Evolutionary conservation across 2,797 vertebrate species (phyloP), one percentile per base, ranked within the genome.

Genomic region (Sebastes paucispinis): DNA sequence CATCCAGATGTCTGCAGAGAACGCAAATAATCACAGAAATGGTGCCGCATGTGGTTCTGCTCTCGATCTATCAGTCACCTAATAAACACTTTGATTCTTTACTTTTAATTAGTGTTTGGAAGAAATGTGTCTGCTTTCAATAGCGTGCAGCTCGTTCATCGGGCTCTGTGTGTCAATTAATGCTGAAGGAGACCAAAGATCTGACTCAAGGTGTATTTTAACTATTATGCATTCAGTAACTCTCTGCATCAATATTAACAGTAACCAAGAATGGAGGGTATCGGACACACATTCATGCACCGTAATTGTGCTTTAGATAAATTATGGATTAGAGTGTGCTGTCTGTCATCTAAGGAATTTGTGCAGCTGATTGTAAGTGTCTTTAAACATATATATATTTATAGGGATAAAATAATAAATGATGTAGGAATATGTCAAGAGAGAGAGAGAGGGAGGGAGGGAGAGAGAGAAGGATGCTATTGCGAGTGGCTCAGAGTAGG

Each of bases 401-500:
- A 85, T 81, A 73, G 71, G 74, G 62, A 83, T 78, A 84, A 82
- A 88, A 88, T 77, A 91, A 80, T 85, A 75, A 82, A 89, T 80
- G 79, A 85, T 90, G 79, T 64, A 65, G 69, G 67, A 81, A 87
- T 87, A 77, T 87, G 81, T 88, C 63, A 84, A 79, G 63, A 70
- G 50, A 54, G 50, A 54, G 50, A 54, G 50, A 10, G 18, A 10
- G 20, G 2, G 50, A 9, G 47, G 0, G 47, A 9, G 71, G 43
- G 75, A 58, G 73, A 66, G 75, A 69, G 80, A 72, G 84, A 81
- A 69, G 75, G 88, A 89, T 95, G 95, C 94, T 96, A 96, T 96
- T 95, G 96, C 96, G 81, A 96, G 94, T 72, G 94, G 93, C 92
- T 93, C 89, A 55, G 95, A 94, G 94, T 95, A 93, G 95, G 86